Percentiles rank a stretch among this genome's conserved stretches.
phyloP scores from a whole-genome alignment of 2,113 vertebrate genomes.

The Hydrochoerus hydrochaeris region DNA sequence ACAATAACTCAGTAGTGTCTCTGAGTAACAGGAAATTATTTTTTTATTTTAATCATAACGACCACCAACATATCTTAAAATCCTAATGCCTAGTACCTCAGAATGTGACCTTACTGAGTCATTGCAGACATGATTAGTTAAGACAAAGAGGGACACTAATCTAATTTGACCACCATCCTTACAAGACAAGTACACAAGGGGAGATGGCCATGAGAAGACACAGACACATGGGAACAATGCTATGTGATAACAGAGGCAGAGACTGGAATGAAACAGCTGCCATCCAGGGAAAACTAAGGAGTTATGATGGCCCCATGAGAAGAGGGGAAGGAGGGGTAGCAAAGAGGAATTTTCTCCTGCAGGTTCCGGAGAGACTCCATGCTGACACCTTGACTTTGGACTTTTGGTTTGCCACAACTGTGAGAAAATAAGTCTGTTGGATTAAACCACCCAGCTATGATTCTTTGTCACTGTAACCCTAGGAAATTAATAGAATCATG shows the following conservation, averaged over 20 bases:
- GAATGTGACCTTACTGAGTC: neutral
- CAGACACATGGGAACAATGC: rapidly evolving
- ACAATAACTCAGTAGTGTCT: neutral
- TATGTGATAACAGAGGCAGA: neutral
- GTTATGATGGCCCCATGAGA: neutral
- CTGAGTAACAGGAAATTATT: neutral
- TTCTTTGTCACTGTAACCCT: neutral
- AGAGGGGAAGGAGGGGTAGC: neutral
- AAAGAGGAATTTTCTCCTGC: neutral
- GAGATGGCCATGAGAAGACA: neutral
- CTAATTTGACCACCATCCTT: neutral
- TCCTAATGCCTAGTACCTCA: neutral
- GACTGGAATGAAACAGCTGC: neutral
- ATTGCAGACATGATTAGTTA: neutral
- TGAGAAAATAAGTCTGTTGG: neutral
- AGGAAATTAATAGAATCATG: neutral
- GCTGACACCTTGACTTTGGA: neutral
- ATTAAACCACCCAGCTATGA: neutral
- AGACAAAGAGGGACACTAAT: neutral
- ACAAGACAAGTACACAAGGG: neutral
- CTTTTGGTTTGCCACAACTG: neutral
- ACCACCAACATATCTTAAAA: neutral
- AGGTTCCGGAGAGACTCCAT: neutral
- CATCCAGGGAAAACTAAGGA: neutral
- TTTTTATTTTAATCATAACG: neutral